phyloP scores from a whole-genome alignment of 2,113 vertebrate genomes.

The Machaerirhynchus nigripectus region DNA sequence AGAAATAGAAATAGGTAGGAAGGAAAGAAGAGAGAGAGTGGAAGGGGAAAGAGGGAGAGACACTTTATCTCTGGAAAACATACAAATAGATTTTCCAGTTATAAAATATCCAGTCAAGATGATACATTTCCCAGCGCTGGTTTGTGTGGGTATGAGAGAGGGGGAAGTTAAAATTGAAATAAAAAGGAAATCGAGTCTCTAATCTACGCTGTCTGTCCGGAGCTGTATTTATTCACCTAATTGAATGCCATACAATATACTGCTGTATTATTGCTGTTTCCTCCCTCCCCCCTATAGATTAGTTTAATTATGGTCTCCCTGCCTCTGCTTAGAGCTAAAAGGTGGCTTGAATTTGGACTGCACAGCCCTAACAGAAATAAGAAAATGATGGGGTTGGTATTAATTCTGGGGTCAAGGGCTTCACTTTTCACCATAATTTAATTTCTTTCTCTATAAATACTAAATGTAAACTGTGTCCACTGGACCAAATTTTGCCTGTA shows the following conservation, averaged over 20 bases:
- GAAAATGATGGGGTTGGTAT: constrained; percentile 69
- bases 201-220: constrained; percentile 46
- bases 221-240: constrained; percentile 58
- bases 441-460: constrained; percentile 90
- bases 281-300: constrained; percentile 21
- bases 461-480: constrained; percentile 91
- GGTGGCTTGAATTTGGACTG: constrained; percentile 37
- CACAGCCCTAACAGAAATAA: constrained; percentile 27
- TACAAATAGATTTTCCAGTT: constrained; percentile 45
- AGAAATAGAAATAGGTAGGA: neutral
- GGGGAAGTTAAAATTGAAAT: constrained; percentile 48
- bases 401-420: constrained; percentile 81
- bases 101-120: constrained; percentile 42
- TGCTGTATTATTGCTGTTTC: constrained; percentile 34
- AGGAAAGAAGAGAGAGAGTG: neutral
- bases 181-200: constrained; percentile 32
- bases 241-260: constrained; percentile 33
- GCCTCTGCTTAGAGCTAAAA: constrained; percentile 16
- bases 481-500: constrained; percentile 85
- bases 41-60: neutral
- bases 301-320: constrained; percentile 26
- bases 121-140: neutral
- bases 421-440: constrained; percentile 84
- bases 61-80: constrained; percentile 43
- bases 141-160: neutral